Base-by-base conservation (phyloP, 2,113 vertebrate species). In the Cnemophilus loriae region DNA sequence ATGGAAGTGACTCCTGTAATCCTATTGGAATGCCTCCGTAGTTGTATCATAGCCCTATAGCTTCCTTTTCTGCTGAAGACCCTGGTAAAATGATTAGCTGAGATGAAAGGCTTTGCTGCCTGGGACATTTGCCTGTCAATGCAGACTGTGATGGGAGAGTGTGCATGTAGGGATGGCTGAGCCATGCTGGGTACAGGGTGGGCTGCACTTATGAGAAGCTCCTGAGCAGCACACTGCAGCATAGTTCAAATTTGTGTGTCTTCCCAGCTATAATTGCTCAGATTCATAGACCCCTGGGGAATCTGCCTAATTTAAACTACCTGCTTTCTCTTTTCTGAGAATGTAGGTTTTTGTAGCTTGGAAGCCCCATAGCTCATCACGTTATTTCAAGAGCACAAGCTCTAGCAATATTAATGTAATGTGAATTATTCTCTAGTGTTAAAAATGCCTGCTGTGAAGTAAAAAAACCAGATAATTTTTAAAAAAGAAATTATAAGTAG, bases 221-320 rank as follows among this genome's bases (percentile, higher is more conserved):
- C 61, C 53, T 56, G 75, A 90, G 53, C 28, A 76, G 69, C 46
- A 65, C 60, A n/a, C 27, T 47, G 35, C 67, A 89, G 56, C 10
- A 5, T 13, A 32, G 39, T 87, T 76, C 63, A 67, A 16, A 64
- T 76, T 16, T 79, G 18, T 81, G 23, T 78, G 20, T 50, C 64
- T 94, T 91, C 50, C 35, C 22, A 84, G 49, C 49, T 81, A 57
- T 63, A 93, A 94, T 41, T 74, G 76, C 69, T 89, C n/a, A 82
- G 79, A 93, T 84, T 88, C 33, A 39, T 6, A 21, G 82, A 44
- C 10, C 61, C 4, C 49, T 70, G 32, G 81, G 63, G 53, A 79
- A 44, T 81, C 63, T 37, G 19, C 41, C 93, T 92, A 89, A 96
- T 95, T 95, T 94, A 87, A 96, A 49, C 21, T 52, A 44, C 68